Percentiles rank a stretch among this genome's conserved stretches.
These are phyloP conservation scores for Decapterus maruadsi DNA, from an alignment of 2,797 vertebrate species.

Conservation along the genomic window DNA sequence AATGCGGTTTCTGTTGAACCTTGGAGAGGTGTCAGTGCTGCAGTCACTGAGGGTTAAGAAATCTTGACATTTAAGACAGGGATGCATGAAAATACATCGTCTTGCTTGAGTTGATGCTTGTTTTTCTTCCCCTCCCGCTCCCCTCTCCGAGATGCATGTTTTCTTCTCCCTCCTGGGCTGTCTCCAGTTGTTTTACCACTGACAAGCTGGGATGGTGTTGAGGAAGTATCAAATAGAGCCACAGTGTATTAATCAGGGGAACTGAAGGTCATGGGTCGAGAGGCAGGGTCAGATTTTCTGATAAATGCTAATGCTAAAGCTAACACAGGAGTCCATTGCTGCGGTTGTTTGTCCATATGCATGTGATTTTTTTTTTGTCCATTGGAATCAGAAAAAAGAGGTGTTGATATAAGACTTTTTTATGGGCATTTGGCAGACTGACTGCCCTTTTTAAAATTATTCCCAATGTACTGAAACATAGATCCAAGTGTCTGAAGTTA, in stretches of 20 bases:
- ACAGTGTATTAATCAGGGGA: conserved; percentile 80
- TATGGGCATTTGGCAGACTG: conserved; percentile 51
- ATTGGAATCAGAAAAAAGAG: conserved; percentile 5
- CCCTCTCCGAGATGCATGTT: conserved; percentile 79
- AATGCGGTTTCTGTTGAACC: conserved; percentile 89
- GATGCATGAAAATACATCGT: conserved; percentile 88
- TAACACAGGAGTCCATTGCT: conserved; percentile 34
- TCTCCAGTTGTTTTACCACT: conserved; percentile 82
- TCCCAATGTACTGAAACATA: conserved; percentile 19
- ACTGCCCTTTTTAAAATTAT: conserved; percentile 40
- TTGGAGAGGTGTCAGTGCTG: conserved; percentile 85
- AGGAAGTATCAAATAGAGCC: conserved; percentile 84
- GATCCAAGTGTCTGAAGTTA: conserved; percentile 52
- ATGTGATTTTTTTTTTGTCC: conserved; percentile 3
- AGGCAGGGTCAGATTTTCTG: conserved; percentile 53
- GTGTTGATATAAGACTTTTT: conserved; percentile 33
- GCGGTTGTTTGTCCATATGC: conserved; percentile 14
- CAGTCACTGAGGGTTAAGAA: conserved; percentile 83
- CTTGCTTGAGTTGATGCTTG: conserved; percentile 86
- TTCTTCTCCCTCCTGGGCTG: conserved; percentile 80
- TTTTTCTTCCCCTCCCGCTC: conserved; percentile 74
- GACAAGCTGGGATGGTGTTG: conserved; percentile 80
- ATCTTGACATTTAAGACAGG: conserved; percentile 89
- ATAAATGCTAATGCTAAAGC: conserved; percentile 69
- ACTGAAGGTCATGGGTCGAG: conserved; percentile 71